Percentiles rank a stretch among this genome's conserved stretches.
Evolutionary conservation across 2,113 vertebrate genomes (phyloP).

Genomic region (Rhagologus leucostigma): DNA sequence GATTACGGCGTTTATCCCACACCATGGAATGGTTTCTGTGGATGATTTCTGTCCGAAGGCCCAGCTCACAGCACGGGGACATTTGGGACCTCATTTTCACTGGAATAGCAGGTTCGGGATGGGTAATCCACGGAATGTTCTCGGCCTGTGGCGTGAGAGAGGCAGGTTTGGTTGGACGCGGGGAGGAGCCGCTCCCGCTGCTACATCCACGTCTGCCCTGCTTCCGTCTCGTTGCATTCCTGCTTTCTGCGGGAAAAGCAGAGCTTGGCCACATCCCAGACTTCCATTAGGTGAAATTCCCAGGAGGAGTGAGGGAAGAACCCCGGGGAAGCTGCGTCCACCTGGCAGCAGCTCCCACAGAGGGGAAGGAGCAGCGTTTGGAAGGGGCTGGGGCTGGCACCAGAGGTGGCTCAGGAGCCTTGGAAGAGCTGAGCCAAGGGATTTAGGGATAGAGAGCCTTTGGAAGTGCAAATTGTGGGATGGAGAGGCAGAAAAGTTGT

Average conservation of each 20-base stretch:
- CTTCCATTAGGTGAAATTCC: background rate
- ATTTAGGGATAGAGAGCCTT: background rate
- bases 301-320: background rate
- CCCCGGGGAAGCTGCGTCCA: background rate
- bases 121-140: fast-evolving
- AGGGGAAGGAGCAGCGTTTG: background rate
- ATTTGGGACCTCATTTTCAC: fast-evolving
- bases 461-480: too few relatives aligned
- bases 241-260: background rate
- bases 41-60: background rate
- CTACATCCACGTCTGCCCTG: fast-evolving
- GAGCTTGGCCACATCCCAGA: background rate
- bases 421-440: background rate
- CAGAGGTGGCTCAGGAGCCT: background rate
- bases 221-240: background rate
- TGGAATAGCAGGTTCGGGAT: fast-evolving
- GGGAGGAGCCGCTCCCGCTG: background rate
- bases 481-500: too few relatives aligned
- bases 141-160: fast-evolving
- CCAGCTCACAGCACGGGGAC: too few relatives aligned
- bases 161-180: fast-evolving
- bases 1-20: fast-evolving
- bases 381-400: background rate
- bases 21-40: fast-evolving
- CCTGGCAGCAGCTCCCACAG: background rate